A percentile compares a stretch with the other conserved stretches of the same genome.
phyloP scores from a whole-genome alignment of 2,113 vertebrate species.

The Bos indicus region DNA sequence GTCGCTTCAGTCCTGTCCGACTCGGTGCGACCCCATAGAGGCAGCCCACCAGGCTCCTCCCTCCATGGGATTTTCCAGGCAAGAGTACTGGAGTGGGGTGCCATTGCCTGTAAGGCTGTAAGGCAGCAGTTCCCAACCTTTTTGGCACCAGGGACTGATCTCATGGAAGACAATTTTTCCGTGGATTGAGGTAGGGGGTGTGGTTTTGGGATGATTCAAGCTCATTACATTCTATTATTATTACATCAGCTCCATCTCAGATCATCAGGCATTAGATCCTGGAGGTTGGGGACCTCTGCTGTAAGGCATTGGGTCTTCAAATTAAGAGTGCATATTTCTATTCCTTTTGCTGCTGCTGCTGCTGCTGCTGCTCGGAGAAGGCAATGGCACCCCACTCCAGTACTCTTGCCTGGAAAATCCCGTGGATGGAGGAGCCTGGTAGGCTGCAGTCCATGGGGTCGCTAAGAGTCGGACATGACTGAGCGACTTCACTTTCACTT shows the following conservation, averaged over 20 bases:
- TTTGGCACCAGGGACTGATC: not conserved
- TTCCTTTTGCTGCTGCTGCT: not conserved
- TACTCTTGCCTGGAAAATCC: too few relatives aligned
- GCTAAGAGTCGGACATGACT: too few relatives aligned
- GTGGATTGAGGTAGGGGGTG: not conserved
- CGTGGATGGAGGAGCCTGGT: too few relatives aligned
- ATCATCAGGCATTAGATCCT: not conserved
- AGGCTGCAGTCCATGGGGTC: too few relatives aligned
- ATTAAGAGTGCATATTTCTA: not conserved
- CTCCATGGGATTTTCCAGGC: too few relatives aligned
- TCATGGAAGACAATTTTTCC: not conserved
- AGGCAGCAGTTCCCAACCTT: not conserved
- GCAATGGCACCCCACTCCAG: too few relatives aligned
- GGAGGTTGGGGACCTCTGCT: not conserved
- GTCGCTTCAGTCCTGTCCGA: too few relatives aligned
- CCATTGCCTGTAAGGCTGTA: not conserved
- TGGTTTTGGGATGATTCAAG: not conserved
- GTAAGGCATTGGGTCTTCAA: constrained; percentile 11
- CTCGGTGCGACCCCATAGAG: too few relatives aligned
- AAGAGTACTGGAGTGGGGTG: too few relatives aligned
- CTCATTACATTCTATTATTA: not conserved
- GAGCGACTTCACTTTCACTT: too few relatives aligned
- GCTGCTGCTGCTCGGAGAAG: too few relatives aligned
- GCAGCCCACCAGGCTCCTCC: too few relatives aligned
- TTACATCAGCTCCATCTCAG: not conserved